Base-by-base conservation (phyloP, 2,888 invertebrate species). In the Eupithecia dodoneata region DNA sequence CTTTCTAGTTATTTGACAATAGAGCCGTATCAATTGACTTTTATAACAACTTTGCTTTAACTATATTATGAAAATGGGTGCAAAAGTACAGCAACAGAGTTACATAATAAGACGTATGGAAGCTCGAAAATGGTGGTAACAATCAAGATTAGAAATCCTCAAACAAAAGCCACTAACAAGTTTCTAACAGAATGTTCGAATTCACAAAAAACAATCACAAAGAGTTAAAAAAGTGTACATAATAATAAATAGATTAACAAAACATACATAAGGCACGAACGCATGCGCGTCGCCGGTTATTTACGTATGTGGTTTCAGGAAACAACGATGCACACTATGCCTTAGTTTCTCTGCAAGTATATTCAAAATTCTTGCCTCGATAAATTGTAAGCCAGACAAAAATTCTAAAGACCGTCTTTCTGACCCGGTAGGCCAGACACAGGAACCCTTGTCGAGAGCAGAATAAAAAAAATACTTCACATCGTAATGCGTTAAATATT, bases 211-310 rank as follows among this genome's bases (percentile, higher is more conserved):
- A 80, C 76, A 84, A 85, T 87, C 85, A 86, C 86, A 87, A 86
- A 87, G 80, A 84, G 82, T 85, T 83, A 83, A 82, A 86, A 52
- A 83, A 85, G 81, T 82, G 74, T 82, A 86, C 83, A 86, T 83
- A 83, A 78, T 83, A 85, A 87, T 86, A 87, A 87, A 88, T 86
- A 87, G 80, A 81, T 78, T 83, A 85, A 84, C 82, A 84, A 83
- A 81, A 79, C 84, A 83, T 79, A 81, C 78, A 76, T 82, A 83
- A 81, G 81, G 80, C 82, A 79, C 80, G 81, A 74, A 30, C 80
- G 78, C 81, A 75, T 47, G 52, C 42, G 76, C 71, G 72, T 70
- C 78, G 77, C 45, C 41, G 44, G 55, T 63, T 77, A 41, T 70
- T 81, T 82, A 83, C 81, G 81, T 83, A 83, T 82, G 77, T 66